Conservation (phyloP, 2,888 invertebrate genomes). For the Tinea pellionella region DNA sequence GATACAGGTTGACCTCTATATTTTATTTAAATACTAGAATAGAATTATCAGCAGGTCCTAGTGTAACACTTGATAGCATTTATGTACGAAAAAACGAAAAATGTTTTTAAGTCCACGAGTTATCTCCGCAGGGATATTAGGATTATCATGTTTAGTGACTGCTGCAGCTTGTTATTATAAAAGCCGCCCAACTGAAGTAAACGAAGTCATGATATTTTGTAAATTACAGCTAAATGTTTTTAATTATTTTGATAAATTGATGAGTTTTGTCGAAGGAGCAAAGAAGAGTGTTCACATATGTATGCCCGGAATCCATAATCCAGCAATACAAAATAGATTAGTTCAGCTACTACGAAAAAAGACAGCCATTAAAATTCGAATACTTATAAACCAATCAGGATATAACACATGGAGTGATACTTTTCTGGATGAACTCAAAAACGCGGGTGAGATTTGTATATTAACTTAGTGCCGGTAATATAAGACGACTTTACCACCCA, state of each 20-base stretch:
- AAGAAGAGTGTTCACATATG: conserved; percentile 48
- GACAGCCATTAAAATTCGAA: conserved; percentile 41
- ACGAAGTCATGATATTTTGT: conserved; percentile 64
- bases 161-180: conserved; percentile 56
- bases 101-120: conserved; percentile 50
- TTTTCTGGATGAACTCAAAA: conserved; percentile 49
- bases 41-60: conserved; percentile 41
- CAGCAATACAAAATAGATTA: conserved; percentile 53
- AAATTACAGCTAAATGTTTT: conserved; percentile 56
- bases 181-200: conserved; percentile 45
- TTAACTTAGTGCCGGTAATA: no score
- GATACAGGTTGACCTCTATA: conserved; percentile 33
- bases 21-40: conserved; percentile 37
- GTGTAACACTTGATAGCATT: conserved; percentile 17
- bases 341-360: conserved; percentile 44
- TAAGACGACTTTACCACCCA: no score
- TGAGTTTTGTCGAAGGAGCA: conserved; percentile 53
- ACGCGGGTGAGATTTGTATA: conserved; percentile 39
- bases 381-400: conserved; percentile 50
- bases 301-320: conserved; percentile 61
- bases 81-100: conserved; percentile 19
- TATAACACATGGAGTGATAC: conserved; percentile 49
- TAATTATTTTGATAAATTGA: conserved; percentile 56
- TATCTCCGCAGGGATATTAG: conserved; percentile 49
- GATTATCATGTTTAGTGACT: conserved; percentile 45